These are phyloP conservation scores for Pipistrellus pipistrellus DNA, from an alignment of 2,797 vertebrate species.

Conservation along the genomic window DNA sequence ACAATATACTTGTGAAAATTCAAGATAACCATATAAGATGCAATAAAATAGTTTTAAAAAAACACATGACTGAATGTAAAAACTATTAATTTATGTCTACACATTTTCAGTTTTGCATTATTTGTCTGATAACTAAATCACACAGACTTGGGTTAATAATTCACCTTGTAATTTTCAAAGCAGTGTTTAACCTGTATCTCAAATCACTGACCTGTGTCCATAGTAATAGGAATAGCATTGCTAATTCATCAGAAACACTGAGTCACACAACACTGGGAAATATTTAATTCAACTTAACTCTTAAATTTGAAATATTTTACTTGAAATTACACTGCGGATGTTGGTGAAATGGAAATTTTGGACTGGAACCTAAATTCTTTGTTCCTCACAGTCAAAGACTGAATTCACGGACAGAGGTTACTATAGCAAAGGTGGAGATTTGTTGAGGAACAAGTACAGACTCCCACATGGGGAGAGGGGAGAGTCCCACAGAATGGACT, in stretches of 20 bases:
- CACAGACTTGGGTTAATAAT: neutral
- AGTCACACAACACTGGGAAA: neutral
- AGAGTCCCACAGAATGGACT: no score
- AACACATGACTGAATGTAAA: neutral
- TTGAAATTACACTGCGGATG: neutral
- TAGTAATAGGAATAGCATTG: constrained; percentile 24
- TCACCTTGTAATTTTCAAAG: neutral
- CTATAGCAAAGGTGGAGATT: no score
- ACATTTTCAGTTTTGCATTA: neutral
- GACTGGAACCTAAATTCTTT: no score
- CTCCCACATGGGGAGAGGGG: no score
- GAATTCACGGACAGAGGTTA: no score
- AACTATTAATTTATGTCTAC: neutral
- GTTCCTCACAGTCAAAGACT: no score
- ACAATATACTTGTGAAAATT: neutral
- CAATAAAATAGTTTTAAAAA: neutral
- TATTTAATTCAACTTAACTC: neutral
- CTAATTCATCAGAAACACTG: constrained; percentile 45
- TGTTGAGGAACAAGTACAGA: no score
- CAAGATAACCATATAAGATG: neutral
- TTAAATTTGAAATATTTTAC: neutral
- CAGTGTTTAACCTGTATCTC: neutral
- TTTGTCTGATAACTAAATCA: neutral
- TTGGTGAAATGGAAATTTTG: neutral
- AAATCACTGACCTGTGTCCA: neutral